phyloP scores from a whole-genome alignment of 2,113 vertebrate species.

The Colinus virginianus region DNA sequence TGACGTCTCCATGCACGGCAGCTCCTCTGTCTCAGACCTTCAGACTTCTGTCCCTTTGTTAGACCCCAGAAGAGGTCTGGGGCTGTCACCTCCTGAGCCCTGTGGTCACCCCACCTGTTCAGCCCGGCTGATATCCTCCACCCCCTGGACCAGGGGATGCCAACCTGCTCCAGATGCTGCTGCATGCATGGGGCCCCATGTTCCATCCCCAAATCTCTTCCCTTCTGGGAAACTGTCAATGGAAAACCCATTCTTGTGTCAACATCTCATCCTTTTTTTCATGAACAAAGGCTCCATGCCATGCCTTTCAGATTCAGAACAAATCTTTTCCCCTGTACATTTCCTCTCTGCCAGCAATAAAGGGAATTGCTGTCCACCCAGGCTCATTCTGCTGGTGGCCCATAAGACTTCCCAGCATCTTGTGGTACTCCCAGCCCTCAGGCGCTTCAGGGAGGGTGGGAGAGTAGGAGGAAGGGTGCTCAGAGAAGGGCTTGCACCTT shows the following conservation, averaged over 20 bases:
- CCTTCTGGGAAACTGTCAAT: neutral
- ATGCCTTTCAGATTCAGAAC: conserved; percentile 10
- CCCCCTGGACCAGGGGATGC: neutral
- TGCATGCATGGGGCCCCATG: neutral
- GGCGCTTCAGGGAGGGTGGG: neutral
- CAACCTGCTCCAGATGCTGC: fast-evolving
- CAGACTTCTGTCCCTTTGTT: neutral
- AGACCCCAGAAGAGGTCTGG: neutral
- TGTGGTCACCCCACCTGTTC: fast-evolving
- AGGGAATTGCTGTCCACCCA: conserved; percentile 28
- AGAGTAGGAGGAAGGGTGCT: neutral
- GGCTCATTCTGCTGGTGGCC: neutral
- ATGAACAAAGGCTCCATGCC: neutral
- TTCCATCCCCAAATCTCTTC: neutral
- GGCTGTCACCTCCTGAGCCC: neutral
- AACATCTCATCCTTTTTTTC: neutral
- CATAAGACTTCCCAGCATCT: neutral
- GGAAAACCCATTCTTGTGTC: neutral
- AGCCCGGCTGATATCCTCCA: fast-evolving
- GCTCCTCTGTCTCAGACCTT: fast-evolving
- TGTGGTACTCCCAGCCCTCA: neutral
- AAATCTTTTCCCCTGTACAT: conserved; percentile 33
- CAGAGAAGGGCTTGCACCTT: neutral
- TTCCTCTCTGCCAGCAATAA: conserved; percentile 46
- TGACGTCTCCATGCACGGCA: fast-evolving